Evolutionary conservation across 2,797 vertebrate genomes (phyloP), one percentile per base, ranked within the genome.

Genomic region (Podargus strigoides): DNA sequence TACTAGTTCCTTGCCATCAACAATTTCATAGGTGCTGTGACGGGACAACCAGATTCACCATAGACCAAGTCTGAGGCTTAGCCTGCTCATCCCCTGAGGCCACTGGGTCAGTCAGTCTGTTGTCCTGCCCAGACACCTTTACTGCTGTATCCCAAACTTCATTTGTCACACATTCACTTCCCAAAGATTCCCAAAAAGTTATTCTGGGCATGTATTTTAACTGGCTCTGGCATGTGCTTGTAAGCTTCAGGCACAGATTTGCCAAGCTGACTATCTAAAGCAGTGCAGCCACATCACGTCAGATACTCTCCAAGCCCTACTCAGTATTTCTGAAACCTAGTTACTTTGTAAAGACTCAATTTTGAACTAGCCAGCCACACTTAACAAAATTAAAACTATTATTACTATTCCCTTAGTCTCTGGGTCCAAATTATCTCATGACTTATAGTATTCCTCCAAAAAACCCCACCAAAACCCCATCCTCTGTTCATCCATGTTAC

Each of bases 201-300:
- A 42, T 4, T 53, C 46, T 52, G 42, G 42, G 34, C 24, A 47
- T 21, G 41, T 37, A 60, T 62, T 70, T 90, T 80, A 84, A 72
- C 42, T 27, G 50, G n/a, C 20, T 79, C 52, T 67, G 47, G 34
- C 32, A 84, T n/a, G 37, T 47, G 20, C n/a, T 53, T 64, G 8
- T 36, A 85, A 68, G 28, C 21, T 66, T n/a, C 69, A 7, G 26
- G 75, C 36, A 34, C n/a, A 39, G 14, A 46, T 46, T 73, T 77
- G 34, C 41, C 50, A 46, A 85, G 36, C 28, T 47, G 52, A 60
- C 47, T 46, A 22, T 41, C 23, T 26, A 55, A 74, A n/a, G n/a
- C n/a, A n/a, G n/a, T n/a, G 23, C 52, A n/a, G 26, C 26, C 3
- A 0, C 4, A 0, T 68, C 36, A 44, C 1, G 8, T 30, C 37